Evolutionary conservation across 1,140 invertebrate species (phyloP), one percentile per base, ranked within the genome.

Genomic region (Formica exsecta): DNA sequence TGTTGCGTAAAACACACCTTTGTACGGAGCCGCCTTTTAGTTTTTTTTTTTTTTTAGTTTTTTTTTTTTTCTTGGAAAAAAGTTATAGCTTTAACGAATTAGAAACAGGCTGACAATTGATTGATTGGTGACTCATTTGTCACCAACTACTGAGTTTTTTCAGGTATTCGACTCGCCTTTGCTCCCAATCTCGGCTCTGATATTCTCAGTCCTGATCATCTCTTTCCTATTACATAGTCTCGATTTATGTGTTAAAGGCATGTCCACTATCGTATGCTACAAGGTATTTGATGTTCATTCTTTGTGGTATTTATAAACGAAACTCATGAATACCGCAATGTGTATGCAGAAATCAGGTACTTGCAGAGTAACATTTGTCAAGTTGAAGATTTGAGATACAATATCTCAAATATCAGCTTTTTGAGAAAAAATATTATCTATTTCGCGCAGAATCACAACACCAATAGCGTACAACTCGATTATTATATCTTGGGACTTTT

Each of bases 241-340:
- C 25, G 4, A 81, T 81, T 85, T 44, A 68, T 66, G 88, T 90
- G 89, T 90, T 90, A 90, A 87, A 89, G 88, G 70, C 88, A 90
- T 90, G 86, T 90, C 88, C 44, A 44, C 84, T 64, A 85, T 89
- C 62, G 32, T 57, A 89, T 38, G 75, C 79, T 66, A 59, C 87
- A 85, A 87, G 79, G 73, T 87, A 74, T 89, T 89, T 90, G 87
- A 90, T 90, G 89, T 87, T 89, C 88, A 89, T 87, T 89, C 66
- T 89, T 88, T 86, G 48, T 51, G 44, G 44, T 76, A 66, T 32
- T 51, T 44, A 36, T 66, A 83, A 73, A 62, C 5, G 44, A 64
- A 25, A 29, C 48, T 64, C 48, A n/a, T 51, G 36, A 62, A 65
- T 85, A 79, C 59, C 51, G 29, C 54, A 73, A 5, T 51, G 54